Conservation (phyloP, 2,113 vertebrate genomes). For the Clarias macrocephalus region DNA sequence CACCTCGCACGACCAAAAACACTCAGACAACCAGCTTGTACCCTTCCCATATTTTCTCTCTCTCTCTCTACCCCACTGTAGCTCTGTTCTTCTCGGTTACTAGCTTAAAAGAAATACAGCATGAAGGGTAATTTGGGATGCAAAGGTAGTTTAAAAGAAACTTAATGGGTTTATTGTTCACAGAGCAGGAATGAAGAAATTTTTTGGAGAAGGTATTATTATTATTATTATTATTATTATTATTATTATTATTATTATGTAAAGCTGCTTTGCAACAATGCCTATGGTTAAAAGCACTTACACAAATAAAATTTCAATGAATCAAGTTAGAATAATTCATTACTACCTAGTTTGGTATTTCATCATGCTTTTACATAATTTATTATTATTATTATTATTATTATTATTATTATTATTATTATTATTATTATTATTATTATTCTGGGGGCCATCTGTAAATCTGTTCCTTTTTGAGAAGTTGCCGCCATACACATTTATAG, state of each 20-base stretch:
- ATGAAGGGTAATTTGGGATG: background rate
- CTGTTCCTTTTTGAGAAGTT: background rate
- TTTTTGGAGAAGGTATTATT: too few species aligned
- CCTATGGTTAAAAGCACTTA: too few species aligned
- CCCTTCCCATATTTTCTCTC: conserved; percentile 54
- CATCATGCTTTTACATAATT: background rate
- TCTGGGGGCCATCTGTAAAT: background rate
- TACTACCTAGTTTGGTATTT: background rate
- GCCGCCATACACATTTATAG: background rate
- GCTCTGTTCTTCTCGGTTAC: background rate
- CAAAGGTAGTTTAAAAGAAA: background rate
- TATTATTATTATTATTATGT: too few species aligned
- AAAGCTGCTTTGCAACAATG: too few species aligned
- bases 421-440: too few species aligned
- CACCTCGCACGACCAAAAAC: conserved; percentile 56
- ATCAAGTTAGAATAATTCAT: background rate
- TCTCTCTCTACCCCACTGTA: conserved; percentile 8
- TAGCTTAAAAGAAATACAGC: background rate
- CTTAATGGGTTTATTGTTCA: background rate
- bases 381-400: too few species aligned
- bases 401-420: too few species aligned
- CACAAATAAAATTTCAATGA: too few species aligned
- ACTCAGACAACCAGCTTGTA: conserved; percentile 54
- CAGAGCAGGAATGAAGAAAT: background rate
- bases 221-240: too few species aligned